phyloP scores from a whole-genome alignment of 2,797 vertebrate genomes.

The Sebastes kiyomatsui region DNA sequence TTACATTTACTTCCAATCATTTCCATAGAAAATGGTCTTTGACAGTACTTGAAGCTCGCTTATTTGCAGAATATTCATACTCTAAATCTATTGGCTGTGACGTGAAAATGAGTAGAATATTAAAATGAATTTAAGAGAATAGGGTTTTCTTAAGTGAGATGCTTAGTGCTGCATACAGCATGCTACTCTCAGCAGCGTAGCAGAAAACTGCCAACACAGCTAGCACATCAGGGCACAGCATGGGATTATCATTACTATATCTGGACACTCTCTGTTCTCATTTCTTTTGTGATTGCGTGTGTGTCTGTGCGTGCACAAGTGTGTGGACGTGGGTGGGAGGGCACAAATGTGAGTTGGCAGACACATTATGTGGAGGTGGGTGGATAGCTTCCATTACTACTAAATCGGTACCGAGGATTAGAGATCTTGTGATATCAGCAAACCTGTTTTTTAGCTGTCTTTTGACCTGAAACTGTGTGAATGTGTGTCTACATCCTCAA shows the following conservation, averaged over 20 bases:
- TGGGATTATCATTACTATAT: constrained; percentile 40
- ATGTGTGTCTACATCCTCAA: constrained; percentile 6
- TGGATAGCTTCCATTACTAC: constrained; percentile 46
- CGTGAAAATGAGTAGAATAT: background rate
- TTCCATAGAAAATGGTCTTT: background rate
- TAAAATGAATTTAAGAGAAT: background rate
- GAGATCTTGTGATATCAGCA: constrained; percentile 12
- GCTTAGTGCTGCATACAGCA: background rate
- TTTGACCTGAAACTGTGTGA: background rate
- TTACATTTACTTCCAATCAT: background rate
- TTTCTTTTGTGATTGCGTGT: constrained; percentile 25
- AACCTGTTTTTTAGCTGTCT: background rate
- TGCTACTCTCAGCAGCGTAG: background rate
- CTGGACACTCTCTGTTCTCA: constrained; percentile 44
- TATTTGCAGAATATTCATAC: background rate
- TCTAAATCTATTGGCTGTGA: background rate
- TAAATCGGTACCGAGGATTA: constrained; percentile 1
- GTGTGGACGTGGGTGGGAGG: constrained; percentile 20
- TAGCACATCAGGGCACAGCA: constrained; percentile 29
- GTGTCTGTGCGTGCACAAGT: constrained; percentile 11
- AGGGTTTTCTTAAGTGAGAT: background rate
- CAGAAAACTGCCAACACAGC: constrained; percentile 33
- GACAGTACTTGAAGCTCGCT: background rate
- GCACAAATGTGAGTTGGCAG: constrained; percentile 59
- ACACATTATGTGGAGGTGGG: constrained; percentile 51